These are phyloP conservation scores for Polia nebulosa DNA, from an alignment of 2,888 invertebrate species.

Conservation along the genomic window DNA sequence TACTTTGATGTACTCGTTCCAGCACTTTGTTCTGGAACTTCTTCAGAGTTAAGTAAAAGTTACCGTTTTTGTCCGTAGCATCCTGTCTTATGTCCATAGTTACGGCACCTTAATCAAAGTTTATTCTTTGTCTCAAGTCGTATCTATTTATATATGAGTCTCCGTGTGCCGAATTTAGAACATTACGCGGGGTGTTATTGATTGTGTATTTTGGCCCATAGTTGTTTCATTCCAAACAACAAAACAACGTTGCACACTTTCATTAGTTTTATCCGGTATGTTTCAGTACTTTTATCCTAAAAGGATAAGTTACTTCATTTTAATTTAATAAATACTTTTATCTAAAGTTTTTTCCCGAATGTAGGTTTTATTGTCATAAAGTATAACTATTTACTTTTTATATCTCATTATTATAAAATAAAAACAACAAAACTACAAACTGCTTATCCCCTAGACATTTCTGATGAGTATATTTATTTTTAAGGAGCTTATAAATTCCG, in stretches of 20 bases:
- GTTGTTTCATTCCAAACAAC: constrained; percentile 2
- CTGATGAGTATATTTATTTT: constrained; percentile 42
- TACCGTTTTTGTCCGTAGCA: constrained; percentile 20
- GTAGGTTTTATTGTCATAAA: background rate
- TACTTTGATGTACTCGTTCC: constrained; percentile 33
- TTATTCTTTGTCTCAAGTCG: constrained; percentile 35
- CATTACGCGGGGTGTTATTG: constrained; percentile 24
- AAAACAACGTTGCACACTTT: constrained; percentile 19
- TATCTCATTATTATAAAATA: too few relatives aligned
- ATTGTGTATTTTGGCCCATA: constrained; percentile 29
- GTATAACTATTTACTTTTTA: too few relatives aligned
- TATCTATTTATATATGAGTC: constrained; percentile 30
- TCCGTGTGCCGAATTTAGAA: constrained; percentile 32
- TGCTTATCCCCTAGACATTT: constrained; percentile 18
- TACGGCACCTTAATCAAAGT: constrained; percentile 43
- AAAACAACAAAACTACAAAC: background rate
- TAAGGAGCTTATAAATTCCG: constrained; percentile 49
- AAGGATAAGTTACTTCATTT: background rate
- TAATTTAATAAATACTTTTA: constrained; percentile 13
- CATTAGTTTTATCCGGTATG: background rate
- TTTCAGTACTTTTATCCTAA: background rate
- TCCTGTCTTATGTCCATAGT: constrained; percentile 22
- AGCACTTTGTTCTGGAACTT: constrained; percentile 35
- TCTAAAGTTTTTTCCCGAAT: background rate
- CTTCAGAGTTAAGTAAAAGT: constrained; percentile 46